A percentile compares a stretch with the other conserved stretches of the same genome.
Evolutionary conservation across 2,113 vertebrate genomes (phyloP).

Genomic region (Semnornis frantzii): DNA sequence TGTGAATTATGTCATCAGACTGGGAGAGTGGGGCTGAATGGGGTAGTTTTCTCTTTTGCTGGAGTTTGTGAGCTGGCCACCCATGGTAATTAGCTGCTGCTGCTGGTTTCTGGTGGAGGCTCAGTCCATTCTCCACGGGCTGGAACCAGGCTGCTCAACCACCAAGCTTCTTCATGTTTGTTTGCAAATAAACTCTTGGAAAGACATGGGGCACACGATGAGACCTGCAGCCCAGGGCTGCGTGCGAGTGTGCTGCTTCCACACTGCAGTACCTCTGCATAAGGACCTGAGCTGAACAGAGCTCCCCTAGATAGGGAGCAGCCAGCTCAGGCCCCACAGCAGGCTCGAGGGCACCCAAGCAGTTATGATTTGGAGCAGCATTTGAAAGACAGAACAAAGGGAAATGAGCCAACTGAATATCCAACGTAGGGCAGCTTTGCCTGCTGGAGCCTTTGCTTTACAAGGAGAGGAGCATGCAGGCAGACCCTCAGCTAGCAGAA

Average conservation of each 20-base stretch:
- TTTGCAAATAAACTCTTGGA: constrained; percentile 68
- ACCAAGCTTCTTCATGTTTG: constrained; percentile 49
- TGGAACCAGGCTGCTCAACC: constrained; percentile 45
- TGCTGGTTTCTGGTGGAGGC: constrained; percentile 40
- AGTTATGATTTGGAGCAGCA: constrained; percentile 41
- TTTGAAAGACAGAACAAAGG: constrained; percentile 40
- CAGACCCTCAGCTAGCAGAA: constrained; percentile 61
- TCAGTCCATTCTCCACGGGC: constrained; percentile 5
- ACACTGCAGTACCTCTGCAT: constrained; percentile 29
- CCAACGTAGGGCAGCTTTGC: constrained; percentile 45
- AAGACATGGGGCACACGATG: constrained; percentile 3
- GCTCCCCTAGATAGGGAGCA: constrained; percentile 8
- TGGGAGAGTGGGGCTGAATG: constrained; percentile 32
- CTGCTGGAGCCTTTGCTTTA: constrained; percentile 40
- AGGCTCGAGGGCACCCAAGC: constrained; percentile 32
- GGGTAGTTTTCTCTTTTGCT: constrained; percentile 33
- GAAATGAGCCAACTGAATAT: background rate
- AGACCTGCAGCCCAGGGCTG: constrained; percentile 58
- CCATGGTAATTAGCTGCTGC: constrained; percentile 32
- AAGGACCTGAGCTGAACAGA: constrained; percentile 46
- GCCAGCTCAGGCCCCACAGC: constrained; percentile 46
- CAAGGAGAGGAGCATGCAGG: constrained; percentile 21
- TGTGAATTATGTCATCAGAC: constrained; percentile 66
- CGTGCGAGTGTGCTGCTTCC: background rate
- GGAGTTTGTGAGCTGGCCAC: constrained; percentile 39